Conservation (phyloP, 2,113 vertebrate species). For the Corydoras sp. region DNA sequence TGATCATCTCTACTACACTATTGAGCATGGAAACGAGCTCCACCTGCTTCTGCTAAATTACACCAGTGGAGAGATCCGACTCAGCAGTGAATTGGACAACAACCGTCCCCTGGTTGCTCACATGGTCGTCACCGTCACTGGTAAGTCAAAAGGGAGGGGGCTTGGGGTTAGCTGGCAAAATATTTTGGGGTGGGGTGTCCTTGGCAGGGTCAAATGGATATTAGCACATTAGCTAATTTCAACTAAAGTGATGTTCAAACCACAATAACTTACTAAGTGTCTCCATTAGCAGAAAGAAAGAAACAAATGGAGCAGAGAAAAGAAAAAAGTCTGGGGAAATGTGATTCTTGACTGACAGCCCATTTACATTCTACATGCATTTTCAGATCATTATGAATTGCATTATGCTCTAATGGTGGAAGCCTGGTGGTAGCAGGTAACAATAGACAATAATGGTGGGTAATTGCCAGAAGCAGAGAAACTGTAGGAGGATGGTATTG, state of each 20-base stretch:
- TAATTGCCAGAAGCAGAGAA: slow-evolving; percentile 14
- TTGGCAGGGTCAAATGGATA: slow-evolving; percentile 22
- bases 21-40: slow-evolving; percentile 91
- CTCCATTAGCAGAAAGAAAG: neutral
- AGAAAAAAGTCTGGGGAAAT: slow-evolving; percentile 19
- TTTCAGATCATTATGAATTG: slow-evolving; percentile 35
- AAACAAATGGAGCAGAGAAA: neutral
- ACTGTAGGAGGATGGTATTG: slow-evolving; percentile 11
- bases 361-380: slow-evolving; percentile 20
- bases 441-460: slow-evolving; percentile 29
- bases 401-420: slow-evolving; percentile 36
- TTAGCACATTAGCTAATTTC: slow-evolving; percentile 11
- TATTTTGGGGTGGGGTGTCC: neutral
- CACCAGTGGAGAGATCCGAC: slow-evolving; percentile 88
- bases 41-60: slow-evolving; percentile 93
- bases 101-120: slow-evolving; percentile 92
- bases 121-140: slow-evolving; percentile 94
- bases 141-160: slow-evolving; percentile 66
- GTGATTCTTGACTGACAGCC: slow-evolving; percentile 35
- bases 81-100: slow-evolving; percentile 96
- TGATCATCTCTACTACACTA: slow-evolving; percentile 88
- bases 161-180: slow-evolving; percentile 10
- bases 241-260: neutral
- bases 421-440: slow-evolving; percentile 33
- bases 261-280: neutral